Evolutionary conservation across 2,888 invertebrate species (phyloP).

Genomic region (Xestia xanthographa): DNA sequence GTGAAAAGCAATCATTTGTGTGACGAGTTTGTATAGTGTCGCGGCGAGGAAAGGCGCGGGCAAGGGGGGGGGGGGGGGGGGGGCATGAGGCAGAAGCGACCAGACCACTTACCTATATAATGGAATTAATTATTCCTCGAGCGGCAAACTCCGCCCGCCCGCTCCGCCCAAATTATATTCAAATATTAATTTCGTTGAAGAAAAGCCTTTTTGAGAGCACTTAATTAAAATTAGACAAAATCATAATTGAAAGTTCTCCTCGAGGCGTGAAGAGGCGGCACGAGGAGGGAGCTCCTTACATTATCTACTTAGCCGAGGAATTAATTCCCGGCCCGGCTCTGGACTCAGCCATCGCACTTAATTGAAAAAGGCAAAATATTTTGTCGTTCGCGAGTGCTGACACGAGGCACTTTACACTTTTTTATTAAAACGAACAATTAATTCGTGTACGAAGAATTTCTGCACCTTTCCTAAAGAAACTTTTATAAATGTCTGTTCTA

Average conservation of each 20-base stretch:
- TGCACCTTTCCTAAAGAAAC: neutral
- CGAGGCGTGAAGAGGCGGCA: slow-evolving; percentile 89
- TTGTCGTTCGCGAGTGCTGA: slow-evolving; percentile 72
- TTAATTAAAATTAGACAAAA: slow-evolving; percentile 91
- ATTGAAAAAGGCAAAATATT: slow-evolving; percentile 85
- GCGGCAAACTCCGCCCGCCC: slow-evolving; percentile 90
- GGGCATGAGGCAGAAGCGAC: slow-evolving; percentile 70
- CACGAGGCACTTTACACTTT: slow-evolving; percentile 61
- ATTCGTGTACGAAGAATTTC: slow-evolving; percentile 21
- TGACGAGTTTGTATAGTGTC: slow-evolving; percentile 70
- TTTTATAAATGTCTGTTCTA: slow-evolving; percentile 33
- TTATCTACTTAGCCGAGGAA: slow-evolving; percentile 89
- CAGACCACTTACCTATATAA: slow-evolving; percentile 87
- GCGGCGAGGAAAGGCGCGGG: slow-evolving; percentile 54
- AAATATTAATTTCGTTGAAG: slow-evolving; percentile 91
- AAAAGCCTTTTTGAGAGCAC: slow-evolving; percentile 90
- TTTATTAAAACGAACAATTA: slow-evolving; percentile 57
- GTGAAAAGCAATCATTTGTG: slow-evolving; percentile 65
- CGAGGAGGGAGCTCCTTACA: slow-evolving; percentile 84
- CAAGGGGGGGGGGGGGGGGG: slow-evolving; percentile 58
- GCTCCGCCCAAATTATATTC: slow-evolving; percentile 90
- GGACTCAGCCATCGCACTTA: slow-evolving; percentile 81
- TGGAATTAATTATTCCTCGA: slow-evolving; percentile 90
- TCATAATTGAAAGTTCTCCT: slow-evolving; percentile 91
- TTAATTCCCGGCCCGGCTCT: slow-evolving; percentile 84